These are phyloP conservation scores for Enteromius mattozi DNA, from an alignment of 2,797 vertebrate species.

Conservation along the genomic window DNA sequence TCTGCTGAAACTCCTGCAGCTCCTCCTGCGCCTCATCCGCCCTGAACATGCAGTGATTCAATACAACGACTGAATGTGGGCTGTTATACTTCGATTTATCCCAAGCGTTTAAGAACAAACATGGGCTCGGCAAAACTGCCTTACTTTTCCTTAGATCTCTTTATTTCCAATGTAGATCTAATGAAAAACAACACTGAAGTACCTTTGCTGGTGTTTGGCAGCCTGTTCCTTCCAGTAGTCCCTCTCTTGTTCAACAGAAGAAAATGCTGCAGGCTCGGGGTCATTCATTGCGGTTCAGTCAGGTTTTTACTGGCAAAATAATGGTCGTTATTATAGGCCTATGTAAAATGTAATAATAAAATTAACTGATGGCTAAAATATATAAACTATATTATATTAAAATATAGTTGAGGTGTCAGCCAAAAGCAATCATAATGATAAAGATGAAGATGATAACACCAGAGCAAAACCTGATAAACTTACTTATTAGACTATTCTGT, in stretches of 20 bases:
- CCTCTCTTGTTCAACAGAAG: conserved; percentile 86
- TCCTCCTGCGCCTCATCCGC: conserved; percentile 89
- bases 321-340: not conserved
- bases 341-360: not conserved
- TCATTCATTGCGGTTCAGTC: conserved; percentile 73
- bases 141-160: not conserved
- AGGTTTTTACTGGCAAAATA: conserved; percentile 13
- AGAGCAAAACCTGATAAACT: not conserved
- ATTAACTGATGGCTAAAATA: not conserved
- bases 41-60: conserved; percentile 69
- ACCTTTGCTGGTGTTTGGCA: conserved; percentile 88
- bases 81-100: not conserved
- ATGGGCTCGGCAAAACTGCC: not conserved
- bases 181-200: conserved; percentile 38
- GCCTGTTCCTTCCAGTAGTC: conserved; percentile 91
- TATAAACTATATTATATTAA: not conserved
- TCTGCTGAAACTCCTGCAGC: conserved; percentile 94
- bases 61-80: not conserved
- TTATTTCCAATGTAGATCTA: not conserved
- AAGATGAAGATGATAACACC: not conserved
- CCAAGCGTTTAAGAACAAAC: not conserved
- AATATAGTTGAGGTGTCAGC: not conserved
- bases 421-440: not conserved
- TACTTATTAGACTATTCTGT: not conserved
- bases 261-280: conserved; percentile 74